Evolutionary conservation across 2,888 invertebrate genomes (phyloP), one percentile per base, ranked within the genome.

Genomic region (Gisinianus flammeolus): DNA sequence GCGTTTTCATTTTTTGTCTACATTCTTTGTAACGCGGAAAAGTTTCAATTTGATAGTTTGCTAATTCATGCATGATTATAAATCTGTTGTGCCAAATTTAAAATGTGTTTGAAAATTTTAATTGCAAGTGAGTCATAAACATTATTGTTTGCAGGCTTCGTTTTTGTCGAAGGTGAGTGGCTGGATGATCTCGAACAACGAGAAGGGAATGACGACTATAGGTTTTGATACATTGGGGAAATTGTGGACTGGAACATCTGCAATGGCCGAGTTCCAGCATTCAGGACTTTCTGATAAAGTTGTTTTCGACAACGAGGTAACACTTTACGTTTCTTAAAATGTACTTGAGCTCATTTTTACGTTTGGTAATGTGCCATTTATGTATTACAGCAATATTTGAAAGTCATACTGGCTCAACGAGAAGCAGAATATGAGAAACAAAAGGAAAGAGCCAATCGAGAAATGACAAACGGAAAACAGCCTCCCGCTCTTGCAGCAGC

Each of bases 211-310:
- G 24, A 30, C 5, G 0, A 56, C 22, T 30, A 16, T 78, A 1
- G 76, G 78, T 33, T 78, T 72, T 33, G 78, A 77, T 44, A 70
- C 54, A 12, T 54, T 24, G 0, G 79, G 78, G 6, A 30, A 74
- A 58, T 52, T 52, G 10, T 81, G 77, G 76, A 79, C 54, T n/a
- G 81, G 81, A 44, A 79, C 75, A 5, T 70, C 70, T 26, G 54
- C 69, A 0, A 12, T 76, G 16, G 81, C 78, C 0, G 33, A 77
- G 33, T 52, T 77, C 8, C 58, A 71, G 12, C 30, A 56, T 10
- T 54, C 52, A 24, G 79, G 77, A 64, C 35, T 79, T 8, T 56
- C 77, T 5, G 24, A 22, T 22, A 44, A 77, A 2, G 8, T 10
- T 26, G 31, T 77, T 5, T 30, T n/a, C 1, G 12, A 10, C 6